phyloP scores from a whole-genome alignment of 2,113 vertebrate genomes.

The Myxocyprinus asiaticus region DNA sequence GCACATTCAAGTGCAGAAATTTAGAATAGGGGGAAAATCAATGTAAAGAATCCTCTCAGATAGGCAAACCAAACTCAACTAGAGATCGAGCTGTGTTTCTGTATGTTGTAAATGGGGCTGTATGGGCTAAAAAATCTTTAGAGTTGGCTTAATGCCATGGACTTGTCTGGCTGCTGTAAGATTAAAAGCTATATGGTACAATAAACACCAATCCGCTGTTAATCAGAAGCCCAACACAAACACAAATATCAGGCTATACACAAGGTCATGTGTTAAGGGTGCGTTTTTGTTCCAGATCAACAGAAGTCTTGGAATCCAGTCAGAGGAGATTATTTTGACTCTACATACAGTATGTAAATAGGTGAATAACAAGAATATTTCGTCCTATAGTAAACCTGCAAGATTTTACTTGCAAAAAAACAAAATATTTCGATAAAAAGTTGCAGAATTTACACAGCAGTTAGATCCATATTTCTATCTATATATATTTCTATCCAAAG shows the following conservation, averaged over 20 bases:
- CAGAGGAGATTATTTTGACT: neutral
- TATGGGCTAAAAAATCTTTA: neutral
- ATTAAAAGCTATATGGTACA: slow-evolving; percentile 3
- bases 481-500: neutral
- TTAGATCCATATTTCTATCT: slow-evolving; percentile 24
- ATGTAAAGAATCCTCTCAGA: neutral
- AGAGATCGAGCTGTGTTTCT: neutral
- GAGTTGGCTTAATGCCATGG: neutral
- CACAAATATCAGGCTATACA: neutral
- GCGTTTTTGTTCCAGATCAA: neutral
- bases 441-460: slow-evolving; percentile 26
- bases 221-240: slow-evolving; percentile 17
- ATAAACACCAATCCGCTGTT: slow-evolving; percentile 25
- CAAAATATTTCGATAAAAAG: neutral
- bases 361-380: neutral
- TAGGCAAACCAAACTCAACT: neutral
- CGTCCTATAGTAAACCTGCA: neutral
- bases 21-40: too few relatives aligned
- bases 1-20: neutral
- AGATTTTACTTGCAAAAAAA: slow-evolving; percentile 13
- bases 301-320: neutral
- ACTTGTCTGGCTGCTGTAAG: slow-evolving; percentile 23
- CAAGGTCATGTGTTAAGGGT: slow-evolving; percentile 3
- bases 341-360: neutral
- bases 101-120: neutral